phyloP scores from a whole-genome alignment of 2,888 invertebrate genomes.

The Anthophora plumipes region DNA sequence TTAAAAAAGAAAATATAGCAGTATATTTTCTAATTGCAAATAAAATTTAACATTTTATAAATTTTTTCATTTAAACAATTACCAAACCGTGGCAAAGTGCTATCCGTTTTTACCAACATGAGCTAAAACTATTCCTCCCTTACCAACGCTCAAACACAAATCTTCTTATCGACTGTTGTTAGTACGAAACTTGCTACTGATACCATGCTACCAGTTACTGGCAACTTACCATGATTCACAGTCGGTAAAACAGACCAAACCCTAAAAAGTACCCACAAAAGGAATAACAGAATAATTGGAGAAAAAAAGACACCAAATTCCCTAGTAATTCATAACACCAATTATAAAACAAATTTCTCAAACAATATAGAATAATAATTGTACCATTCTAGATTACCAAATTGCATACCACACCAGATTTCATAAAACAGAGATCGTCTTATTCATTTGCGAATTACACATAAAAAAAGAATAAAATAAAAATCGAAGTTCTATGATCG shows the following conservation, averaged over 20 bases:
- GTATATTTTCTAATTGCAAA: too few relatives aligned
- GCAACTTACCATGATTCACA: not conserved
- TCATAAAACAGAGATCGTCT: not conserved
- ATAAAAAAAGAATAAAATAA: slow-evolving; percentile 17
- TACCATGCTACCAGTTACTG: slow-evolving; percentile 9
- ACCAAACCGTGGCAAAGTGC: too few relatives aligned
- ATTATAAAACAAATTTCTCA: too few relatives aligned
- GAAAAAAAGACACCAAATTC: too few relatives aligned
- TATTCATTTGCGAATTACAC: too few relatives aligned
- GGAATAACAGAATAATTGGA: not conserved
- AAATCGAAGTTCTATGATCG: not conserved
- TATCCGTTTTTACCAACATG: too few relatives aligned
- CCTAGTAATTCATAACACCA: too few relatives aligned
- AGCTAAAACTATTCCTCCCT: not conserved
- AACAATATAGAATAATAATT: too few relatives aligned
- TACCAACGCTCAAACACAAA: slow-evolving; percentile 1
- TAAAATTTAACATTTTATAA: too few relatives aligned
- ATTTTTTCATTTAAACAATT: too few relatives aligned
- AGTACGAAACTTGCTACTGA: not conserved
- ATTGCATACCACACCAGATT: too few relatives aligned
- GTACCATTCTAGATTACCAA: not conserved
- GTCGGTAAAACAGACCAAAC: slow-evolving; percentile 12
- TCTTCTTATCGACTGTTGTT: not conserved
- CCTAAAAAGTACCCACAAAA: not conserved
- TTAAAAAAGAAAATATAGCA: too few relatives aligned